Evolutionary conservation across 2,888 invertebrate genomes (phyloP).

Genomic region (Catocala sponsa): DNA sequence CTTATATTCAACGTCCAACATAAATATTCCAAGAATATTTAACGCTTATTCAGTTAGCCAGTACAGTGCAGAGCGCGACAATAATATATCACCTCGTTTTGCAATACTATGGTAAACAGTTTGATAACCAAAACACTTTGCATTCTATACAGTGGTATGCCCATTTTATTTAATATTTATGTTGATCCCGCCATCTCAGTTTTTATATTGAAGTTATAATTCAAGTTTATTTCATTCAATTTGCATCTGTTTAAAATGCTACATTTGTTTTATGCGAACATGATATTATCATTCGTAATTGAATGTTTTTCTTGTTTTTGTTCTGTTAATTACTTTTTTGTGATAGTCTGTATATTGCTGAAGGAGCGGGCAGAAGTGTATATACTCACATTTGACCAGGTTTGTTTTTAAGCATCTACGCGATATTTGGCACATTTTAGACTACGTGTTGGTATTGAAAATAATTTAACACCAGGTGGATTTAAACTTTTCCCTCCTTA

Average conservation of each 20-base stretch:
- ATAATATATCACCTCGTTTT: constrained; percentile 29
- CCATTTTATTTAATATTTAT: constrained; percentile 47
- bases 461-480: too few relatives aligned
- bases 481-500: too few relatives aligned
- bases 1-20: too few relatives aligned
- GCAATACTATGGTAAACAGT: constrained; percentile 50
- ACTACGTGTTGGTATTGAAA: too few relatives aligned
- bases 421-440: too few relatives aligned
- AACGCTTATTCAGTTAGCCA: constrained; percentile 2
- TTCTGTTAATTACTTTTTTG: background rate
- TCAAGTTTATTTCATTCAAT: constrained; percentile 50
- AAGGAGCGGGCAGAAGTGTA: too few relatives aligned
- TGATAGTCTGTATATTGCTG: too few relatives aligned
- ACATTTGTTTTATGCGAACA: constrained; percentile 4
- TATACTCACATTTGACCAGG: too few relatives aligned
- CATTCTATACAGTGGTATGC: constrained; percentile 30
- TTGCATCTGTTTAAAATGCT: constrained; percentile 36
- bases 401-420: too few relatives aligned
- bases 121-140: constrained; percentile 38
- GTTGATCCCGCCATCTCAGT: constrained; percentile 32
- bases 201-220: constrained; percentile 48
- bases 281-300: background rate
- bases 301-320: background rate
- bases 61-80: constrained; percentile 1
- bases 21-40: too few relatives aligned